Conservation (phyloP, 2,888 invertebrate genomes). For the Epirrhoe tristata region DNA sequence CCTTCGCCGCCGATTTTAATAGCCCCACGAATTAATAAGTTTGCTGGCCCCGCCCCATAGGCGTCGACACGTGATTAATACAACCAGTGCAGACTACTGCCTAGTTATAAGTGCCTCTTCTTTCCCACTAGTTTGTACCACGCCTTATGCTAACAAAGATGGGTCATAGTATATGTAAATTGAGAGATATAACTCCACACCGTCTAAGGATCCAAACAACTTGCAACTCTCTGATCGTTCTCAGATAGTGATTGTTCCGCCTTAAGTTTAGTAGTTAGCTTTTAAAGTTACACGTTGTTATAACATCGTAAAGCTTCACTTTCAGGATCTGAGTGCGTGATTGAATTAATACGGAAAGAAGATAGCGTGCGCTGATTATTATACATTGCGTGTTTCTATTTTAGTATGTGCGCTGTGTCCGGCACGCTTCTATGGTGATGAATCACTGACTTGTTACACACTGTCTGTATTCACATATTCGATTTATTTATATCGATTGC, state of each 20-base stretch:
- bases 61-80: constrained; percentile 82
- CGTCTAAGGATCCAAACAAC: neutral
- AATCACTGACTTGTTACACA: constrained; percentile 22
- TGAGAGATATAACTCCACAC: constrained; percentile 9
- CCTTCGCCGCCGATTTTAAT: constrained; percentile 71
- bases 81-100: constrained; percentile 72
- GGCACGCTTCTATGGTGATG: constrained; percentile 12
- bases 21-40: constrained; percentile 81
- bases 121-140: constrained; percentile 62
- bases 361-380: neutral
- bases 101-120: constrained; percentile 63
- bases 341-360: neutral
- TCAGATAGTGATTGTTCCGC: neutral
- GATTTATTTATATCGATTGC: constrained; percentile 70
- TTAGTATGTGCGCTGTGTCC: neutral
- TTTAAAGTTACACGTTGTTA: neutral
- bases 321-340: neutral
- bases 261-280: no score
- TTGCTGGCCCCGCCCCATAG: constrained; percentile 75
- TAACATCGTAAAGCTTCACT: neutral
- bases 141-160: constrained; percentile 54
- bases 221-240: neutral
- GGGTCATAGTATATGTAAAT: constrained; percentile 42
- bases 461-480: constrained; percentile 63
- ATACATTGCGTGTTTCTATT: constrained; percentile 8